Evolutionary conservation across 2,797 vertebrate genomes (phyloP), one percentile per base, ranked within the genome.

Genomic region (Notolepis coatsorum): DNA sequence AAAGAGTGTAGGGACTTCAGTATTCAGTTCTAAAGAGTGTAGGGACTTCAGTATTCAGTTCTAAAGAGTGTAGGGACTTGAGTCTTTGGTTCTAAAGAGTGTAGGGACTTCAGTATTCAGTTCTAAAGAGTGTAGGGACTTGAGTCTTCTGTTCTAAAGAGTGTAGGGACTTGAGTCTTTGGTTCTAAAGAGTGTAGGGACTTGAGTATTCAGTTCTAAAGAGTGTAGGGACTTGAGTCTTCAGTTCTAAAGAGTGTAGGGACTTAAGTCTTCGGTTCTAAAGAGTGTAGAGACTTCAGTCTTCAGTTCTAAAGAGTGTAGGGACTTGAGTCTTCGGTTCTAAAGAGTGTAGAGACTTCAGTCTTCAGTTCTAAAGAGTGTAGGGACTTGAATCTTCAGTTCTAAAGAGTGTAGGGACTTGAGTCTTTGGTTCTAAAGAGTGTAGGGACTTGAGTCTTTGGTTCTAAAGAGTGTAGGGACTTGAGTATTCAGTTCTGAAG

Each of bases 151-250:
- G 51, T 50, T 74, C 59, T 38, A 66, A 65, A 18, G 18, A 24
- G 35, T 37, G 28, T 37, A n/a, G 38, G 12, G 45, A 24, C 51
- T 10, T 38, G 33, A 46, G 65, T 33, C 57, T 12, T 57, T 23
- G 35, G 51, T 50, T 74, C 59, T 38, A 66, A 65, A 18, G 18
- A 24, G 35, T 37, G 28, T 37, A n/a, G 38, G 12, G 45, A 24
- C 51, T 10, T 38, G 33, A 46, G 65, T 33, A 54, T 12, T 57
- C 25, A 38, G 51, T 50, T 74, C 59, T 38, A 66, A 65, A 18
- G 18, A 24, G 35, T 37, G 28, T 37, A n/a, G 38, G 12, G 45
- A 24, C 51, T 10, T 38, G 33, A 46, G 65, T 33, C 57, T 12
- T 57, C 25, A 38, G 51, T 50, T 74, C 59, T 38, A 66, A 65